Conservation (phyloP, 2,797 vertebrate genomes). For the Poecilia gillii region DNA sequence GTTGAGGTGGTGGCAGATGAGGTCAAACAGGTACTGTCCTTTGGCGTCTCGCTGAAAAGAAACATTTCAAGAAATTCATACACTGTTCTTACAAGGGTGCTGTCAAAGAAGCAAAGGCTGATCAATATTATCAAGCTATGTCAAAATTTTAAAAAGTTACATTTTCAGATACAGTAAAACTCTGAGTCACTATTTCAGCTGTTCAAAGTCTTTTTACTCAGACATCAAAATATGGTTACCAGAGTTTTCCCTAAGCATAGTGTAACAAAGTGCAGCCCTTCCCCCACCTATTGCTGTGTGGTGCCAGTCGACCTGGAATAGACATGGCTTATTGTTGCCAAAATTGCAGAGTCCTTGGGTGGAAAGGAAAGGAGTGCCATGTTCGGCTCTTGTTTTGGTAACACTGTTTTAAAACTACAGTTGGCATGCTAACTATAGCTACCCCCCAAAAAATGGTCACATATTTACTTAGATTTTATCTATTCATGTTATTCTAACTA, state of each 20-base stretch:
- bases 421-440: background rate
- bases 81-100: background rate
- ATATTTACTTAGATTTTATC: background rate
- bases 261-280: background rate
- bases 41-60: slow-evolving; percentile 91
- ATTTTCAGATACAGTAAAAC: background rate
- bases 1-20: slow-evolving; percentile 96
- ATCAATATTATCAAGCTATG: background rate
- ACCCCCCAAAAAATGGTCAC: background rate
- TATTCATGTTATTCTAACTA: background rate
- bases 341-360: background rate
- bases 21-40: slow-evolving; percentile 95
- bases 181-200: background rate
- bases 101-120: background rate
- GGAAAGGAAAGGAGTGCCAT: background rate
- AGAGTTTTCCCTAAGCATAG: background rate
- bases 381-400: background rate
- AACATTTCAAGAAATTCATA: slow-evolving; percentile 6
- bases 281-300: background rate
- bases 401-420: background rate
- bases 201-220: background rate
- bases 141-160: background rate
- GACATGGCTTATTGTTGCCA: background rate
- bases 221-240: background rate
- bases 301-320: background rate